phyloP scores from a whole-genome alignment of 53 echinoderm and acorn worm genomes.

The Astropecten irregularis region DNA sequence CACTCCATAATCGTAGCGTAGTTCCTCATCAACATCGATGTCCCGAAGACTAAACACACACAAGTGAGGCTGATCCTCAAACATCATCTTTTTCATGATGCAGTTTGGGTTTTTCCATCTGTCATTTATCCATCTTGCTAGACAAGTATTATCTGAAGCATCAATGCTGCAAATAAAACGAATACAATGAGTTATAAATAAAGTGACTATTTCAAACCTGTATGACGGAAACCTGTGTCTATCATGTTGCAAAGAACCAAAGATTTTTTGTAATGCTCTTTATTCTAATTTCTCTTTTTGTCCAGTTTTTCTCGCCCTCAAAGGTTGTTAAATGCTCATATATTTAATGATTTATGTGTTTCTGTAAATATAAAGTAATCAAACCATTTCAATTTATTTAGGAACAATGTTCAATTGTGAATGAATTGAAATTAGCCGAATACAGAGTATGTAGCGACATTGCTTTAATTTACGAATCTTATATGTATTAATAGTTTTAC shows the following conservation, averaged over 20 bases:
- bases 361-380: not conserved
- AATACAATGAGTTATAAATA: not conserved
- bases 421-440: too few relatives aligned
- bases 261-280: not conserved
- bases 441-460: too few relatives aligned
- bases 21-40: not conserved
- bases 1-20: conserved; percentile 6
- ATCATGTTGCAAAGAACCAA: not conserved
- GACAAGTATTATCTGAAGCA: not conserved
- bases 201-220: not conserved
- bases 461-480: too few relatives aligned
- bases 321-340: too few relatives aligned
- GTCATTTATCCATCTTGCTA: not conserved
- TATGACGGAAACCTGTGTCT: not conserved
- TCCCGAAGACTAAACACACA: not conserved
- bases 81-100: not conserved
- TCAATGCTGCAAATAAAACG: not conserved
- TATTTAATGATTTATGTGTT: too few relatives aligned
- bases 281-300: not conserved
- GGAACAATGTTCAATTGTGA: too few relatives aligned
- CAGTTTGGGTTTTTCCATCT: not conserved
- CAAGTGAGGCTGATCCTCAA: not conserved
- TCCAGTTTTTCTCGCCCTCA: not conserved
- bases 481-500: not conserved
- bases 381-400: not conserved